phyloP scores from a whole-genome alignment of 2,888 invertebrate genomes.

The Lycocerus yunnanus region DNA sequence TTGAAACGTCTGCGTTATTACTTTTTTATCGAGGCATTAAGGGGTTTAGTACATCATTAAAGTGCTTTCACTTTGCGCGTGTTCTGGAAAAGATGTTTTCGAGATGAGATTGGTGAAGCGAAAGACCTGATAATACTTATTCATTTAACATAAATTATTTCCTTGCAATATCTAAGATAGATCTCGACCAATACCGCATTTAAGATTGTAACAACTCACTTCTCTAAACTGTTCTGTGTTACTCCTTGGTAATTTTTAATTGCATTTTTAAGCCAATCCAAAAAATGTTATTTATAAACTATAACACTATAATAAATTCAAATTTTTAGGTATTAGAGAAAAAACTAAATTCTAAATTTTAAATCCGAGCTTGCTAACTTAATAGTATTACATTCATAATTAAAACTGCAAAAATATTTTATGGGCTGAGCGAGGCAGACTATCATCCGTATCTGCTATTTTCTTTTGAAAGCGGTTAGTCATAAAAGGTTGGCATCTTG shows the following conservation, averaged over 20 bases:
- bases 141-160: conserved; percentile 22
- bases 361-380: neutral
- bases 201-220: neutral
- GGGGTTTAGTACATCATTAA: conserved; percentile 23
- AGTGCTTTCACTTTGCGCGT: conserved; percentile 20
- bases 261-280: neutral
- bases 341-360: neutral
- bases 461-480: too few species aligned
- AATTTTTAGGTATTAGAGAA: too few species aligned
- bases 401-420: too few species aligned
- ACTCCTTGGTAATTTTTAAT: neutral
- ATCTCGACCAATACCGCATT: neutral
- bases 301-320: too few species aligned
- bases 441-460: too few species aligned
- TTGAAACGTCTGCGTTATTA: conserved; percentile 15
- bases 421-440: too few species aligned
- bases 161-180: neutral
- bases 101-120: conserved; percentile 14
- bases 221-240: neutral
- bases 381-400: too few species aligned
- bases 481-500: too few species aligned
- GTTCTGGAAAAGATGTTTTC: conserved; percentile 18
- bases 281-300: too few species aligned
- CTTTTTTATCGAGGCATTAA: conserved; percentile 20
- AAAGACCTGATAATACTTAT: conserved; percentile 21